Conservation (phyloP, 2,113 vertebrate genomes). For the Sander lucioperca region DNA sequence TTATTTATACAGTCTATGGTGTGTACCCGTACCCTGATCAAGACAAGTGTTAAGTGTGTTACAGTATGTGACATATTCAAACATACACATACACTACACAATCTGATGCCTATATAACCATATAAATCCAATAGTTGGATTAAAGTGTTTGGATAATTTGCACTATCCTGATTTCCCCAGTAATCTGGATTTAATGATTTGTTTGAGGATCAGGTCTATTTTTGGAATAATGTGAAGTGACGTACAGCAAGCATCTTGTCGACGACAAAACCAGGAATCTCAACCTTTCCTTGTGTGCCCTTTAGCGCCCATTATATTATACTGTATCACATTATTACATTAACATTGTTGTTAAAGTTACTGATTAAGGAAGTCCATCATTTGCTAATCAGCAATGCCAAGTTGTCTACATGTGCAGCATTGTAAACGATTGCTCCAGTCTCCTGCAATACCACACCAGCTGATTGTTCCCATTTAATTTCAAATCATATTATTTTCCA, state of each 20-base stretch:
- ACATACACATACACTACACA: background rate
- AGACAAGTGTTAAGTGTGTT: background rate
- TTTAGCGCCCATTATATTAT: background rate
- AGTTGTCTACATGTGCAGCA: background rate
- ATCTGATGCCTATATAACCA: background rate
- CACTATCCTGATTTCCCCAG: background rate
- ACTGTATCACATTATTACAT: background rate
- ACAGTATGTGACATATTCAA: background rate
- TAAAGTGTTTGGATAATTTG: background rate
- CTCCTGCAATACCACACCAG: background rate
- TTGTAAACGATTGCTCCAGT: too few species aligned
- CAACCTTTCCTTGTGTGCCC: background rate
- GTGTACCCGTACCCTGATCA: background rate
- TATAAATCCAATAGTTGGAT: conserved; percentile 2
- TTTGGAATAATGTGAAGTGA: background rate
- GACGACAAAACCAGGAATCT: background rate
- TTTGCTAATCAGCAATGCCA: background rate
- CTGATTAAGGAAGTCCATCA: background rate
- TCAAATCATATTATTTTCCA: background rate
- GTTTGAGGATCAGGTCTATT: background rate
- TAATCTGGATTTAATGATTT: background rate
- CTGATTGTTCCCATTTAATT: conserved; percentile 14
- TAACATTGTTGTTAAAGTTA: background rate
- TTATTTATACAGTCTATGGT: too few species aligned
- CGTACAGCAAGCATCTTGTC: background rate